These are phyloP conservation scores for Rhyacophila brunnea DNA, from an alignment of 1,140 invertebrate genomes.

Conservation along the genomic window DNA sequence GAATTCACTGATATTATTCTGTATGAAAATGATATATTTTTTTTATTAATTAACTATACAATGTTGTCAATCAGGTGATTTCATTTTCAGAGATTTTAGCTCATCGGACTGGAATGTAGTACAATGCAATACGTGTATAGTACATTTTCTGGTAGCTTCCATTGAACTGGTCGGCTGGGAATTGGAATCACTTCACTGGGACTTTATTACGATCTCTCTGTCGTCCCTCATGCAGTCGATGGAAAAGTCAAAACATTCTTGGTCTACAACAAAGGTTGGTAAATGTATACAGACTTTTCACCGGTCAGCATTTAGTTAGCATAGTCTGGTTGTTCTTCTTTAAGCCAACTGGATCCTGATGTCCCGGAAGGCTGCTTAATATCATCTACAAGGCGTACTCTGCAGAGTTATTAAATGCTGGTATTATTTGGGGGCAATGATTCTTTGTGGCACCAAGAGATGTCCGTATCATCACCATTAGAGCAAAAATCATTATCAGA, in stretches of 20 bases:
- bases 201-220: slow-evolving; percentile 30
- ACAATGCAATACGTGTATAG: slow-evolving; percentile 22
- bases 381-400: too few species aligned
- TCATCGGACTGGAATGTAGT: slow-evolving; percentile 18
- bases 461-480: too few species aligned
- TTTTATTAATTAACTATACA: neutral
- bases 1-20: neutral
- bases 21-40: neutral
- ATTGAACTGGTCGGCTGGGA: slow-evolving; percentile 24
- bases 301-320: too few species aligned
- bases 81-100: slow-evolving; percentile 15
- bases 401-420: too few species aligned
- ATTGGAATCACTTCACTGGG: slow-evolving; percentile 27
- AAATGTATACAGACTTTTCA: too few species aligned
- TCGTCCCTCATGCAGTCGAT: slow-evolving; percentile 30
- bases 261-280: slow-evolving; percentile 27
- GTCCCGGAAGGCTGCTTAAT: too few species aligned
- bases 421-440: too few species aligned
- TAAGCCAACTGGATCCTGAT: too few species aligned
- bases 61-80: neutral
- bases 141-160: slow-evolving; percentile 20
- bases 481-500: too few species aligned
- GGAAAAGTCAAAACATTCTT: slow-evolving; percentile 25
- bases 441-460: too few species aligned
- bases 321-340: too few species aligned